These are phyloP conservation scores for Leptodirus hochenwartii DNA, from an alignment of 2,888 invertebrate species.

Conservation along the genomic window DNA sequence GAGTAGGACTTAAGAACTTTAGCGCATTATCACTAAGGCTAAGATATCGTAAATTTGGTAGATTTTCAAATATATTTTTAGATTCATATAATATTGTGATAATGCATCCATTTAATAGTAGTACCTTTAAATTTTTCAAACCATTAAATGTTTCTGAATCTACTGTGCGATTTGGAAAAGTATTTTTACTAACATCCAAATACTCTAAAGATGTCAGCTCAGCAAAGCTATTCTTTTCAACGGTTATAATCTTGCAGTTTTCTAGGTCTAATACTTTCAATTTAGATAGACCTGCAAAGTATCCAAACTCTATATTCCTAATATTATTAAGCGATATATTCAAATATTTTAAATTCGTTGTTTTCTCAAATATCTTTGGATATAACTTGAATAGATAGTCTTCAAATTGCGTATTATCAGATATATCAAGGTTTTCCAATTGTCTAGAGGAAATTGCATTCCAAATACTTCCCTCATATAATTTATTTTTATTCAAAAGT, in stretches of 20 bases:
- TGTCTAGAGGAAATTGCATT: slow-evolving; percentile 30
- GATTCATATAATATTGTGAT: slow-evolving; percentile 27
- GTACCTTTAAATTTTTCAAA: slow-evolving; percentile 29
- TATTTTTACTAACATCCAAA: slow-evolving; percentile 36
- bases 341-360: slow-evolving; percentile 29
- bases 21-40: slow-evolving; percentile 32
- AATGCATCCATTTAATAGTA: slow-evolving; percentile 32
- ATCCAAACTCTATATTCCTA: slow-evolving; percentile 30
- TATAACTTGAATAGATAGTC: slow-evolving; percentile 34
- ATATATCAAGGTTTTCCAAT: slow-evolving; percentile 31
- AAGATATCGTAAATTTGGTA: slow-evolving; percentile 32
- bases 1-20: slow-evolving; percentile 26
- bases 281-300: slow-evolving; percentile 32
- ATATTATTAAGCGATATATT: slow-evolving; percentile 36
- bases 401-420: too few relatives aligned
- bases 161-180: slow-evolving; percentile 21
- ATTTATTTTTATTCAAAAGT: slow-evolving; percentile 32
- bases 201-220: slow-evolving; percentile 27
- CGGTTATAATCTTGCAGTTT: slow-evolving; percentile 32
- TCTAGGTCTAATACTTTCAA: slow-evolving; percentile 32
- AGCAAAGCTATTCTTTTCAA: slow-evolving; percentile 30
- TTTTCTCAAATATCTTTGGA: slow-evolving; percentile 30
- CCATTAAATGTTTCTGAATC: slow-evolving; percentile 29
- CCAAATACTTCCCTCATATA: slow-evolving; percentile 33
- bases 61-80: slow-evolving; percentile 31